These are phyloP conservation scores for Diabrotica balteata DNA, from an alignment of 2,888 invertebrate genomes.

Conservation along the genomic window DNA sequence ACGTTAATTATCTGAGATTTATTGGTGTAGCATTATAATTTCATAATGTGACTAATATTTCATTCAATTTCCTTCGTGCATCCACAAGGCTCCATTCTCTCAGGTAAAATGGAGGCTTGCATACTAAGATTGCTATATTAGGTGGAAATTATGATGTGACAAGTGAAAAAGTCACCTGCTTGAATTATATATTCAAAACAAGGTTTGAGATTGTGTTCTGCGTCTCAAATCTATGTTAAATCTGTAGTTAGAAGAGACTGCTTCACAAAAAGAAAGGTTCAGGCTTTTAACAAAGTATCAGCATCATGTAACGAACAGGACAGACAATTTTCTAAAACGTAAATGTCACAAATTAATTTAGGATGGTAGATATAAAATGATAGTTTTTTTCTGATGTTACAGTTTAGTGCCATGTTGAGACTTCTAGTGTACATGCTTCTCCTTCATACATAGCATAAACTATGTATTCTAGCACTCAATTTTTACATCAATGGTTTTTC, in stretches of 20 bases:
- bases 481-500: no score
- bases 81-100: slow-evolving; percentile 84
- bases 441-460: no score
- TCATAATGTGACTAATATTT: slow-evolving; percentile 35
- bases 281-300: neutral
- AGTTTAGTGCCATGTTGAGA: no score
- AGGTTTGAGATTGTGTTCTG: slow-evolving; percentile 44
- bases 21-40: no score
- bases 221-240: slow-evolving; percentile 52
- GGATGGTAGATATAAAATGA: no score
- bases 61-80: slow-evolving; percentile 67
- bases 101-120: slow-evolving; percentile 80
- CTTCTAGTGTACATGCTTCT: no score
- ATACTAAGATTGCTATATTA: slow-evolving; percentile 59
- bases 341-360: no score
- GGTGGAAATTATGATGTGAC: slow-evolving; percentile 41
- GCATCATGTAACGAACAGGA: neutral
- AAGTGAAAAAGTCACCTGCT: slow-evolving; percentile 45
- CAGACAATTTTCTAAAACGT: no score
- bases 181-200: slow-evolving; percentile 38
- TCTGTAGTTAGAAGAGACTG: slow-evolving; percentile 46
- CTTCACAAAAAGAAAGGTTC: slow-evolving; percentile 2
- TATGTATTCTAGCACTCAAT: no score
- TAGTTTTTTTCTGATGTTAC: no score
- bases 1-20: no score